Conservation (phyloP, 1,140 invertebrate genomes). For the Hyposmocoma kahamanoa region DNA sequence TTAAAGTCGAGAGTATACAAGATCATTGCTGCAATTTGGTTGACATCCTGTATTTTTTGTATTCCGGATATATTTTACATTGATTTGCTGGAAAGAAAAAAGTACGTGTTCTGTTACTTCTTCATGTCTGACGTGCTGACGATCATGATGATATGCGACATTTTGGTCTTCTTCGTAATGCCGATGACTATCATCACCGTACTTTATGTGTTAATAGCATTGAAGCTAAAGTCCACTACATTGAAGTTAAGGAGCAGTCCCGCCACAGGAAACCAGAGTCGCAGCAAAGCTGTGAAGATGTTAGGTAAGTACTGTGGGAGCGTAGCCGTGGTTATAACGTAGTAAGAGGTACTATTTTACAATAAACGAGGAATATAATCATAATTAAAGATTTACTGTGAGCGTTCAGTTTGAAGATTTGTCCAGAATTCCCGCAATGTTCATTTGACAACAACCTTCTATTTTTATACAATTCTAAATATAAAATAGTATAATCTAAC, state of each 20-base stretch:
- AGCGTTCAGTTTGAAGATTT: too few relatives aligned
- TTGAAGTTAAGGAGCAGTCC: constrained; percentile 61
- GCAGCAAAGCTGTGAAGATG: constrained; percentile 74
- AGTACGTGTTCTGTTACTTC: constrained; percentile 77
- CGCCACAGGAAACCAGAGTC: constrained; percentile 53
- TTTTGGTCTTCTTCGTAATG: constrained; percentile 86
- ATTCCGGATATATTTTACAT: constrained; percentile 80
- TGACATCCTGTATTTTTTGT: constrained; percentile 82
- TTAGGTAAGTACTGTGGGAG: constrained; percentile 75
- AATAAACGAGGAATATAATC: too few relatives aligned
- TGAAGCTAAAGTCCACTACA: constrained; percentile 78
- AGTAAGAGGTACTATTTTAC: too few relatives aligned
- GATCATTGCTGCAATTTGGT: constrained; percentile 82
- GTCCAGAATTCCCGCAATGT: too few relatives aligned
- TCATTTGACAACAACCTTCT: too few relatives aligned
- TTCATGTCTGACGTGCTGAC: constrained; percentile 86
- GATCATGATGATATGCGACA: constrained; percentile 87
- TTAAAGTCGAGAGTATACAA: constrained; percentile 82
- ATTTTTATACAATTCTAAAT: too few relatives aligned
- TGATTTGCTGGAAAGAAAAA: constrained; percentile 64
- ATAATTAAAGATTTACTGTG: too few relatives aligned
- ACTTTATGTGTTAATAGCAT: constrained; percentile 81
- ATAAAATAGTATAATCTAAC: too few relatives aligned
- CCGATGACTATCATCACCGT: constrained; percentile 85
- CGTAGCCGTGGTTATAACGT: too few relatives aligned